Conservation (phyloP, 2,113 vertebrate genomes). For the Hystrix brachyura region DNA sequence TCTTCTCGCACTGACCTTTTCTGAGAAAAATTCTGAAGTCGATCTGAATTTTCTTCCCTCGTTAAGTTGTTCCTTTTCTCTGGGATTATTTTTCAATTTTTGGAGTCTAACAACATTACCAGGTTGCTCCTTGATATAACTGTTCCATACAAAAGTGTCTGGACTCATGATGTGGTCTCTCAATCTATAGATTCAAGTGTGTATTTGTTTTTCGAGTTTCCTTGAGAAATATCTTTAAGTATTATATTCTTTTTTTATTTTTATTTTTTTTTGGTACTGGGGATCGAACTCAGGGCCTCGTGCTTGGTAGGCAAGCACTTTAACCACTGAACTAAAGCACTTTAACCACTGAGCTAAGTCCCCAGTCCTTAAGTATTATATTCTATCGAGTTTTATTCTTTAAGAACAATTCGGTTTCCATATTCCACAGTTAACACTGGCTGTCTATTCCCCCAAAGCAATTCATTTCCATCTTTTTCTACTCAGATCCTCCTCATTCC, state of each 20-base stretch:
- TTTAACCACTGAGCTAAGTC: too few species aligned
- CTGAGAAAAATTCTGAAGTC: background rate
- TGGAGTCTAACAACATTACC: background rate
- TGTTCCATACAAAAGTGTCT: background rate
- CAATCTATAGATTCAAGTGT: slow-evolving; percentile 6
- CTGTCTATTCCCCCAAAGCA: background rate
- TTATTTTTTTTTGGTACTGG: too few species aligned
- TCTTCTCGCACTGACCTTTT: slow-evolving; percentile 12
- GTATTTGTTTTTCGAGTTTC: slow-evolving; percentile 53
- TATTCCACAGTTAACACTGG: background rate
- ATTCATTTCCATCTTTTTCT: slow-evolving; percentile 42
- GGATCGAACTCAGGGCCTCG: too few species aligned
- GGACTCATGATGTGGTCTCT: background rate
- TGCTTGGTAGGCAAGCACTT: too few species aligned
- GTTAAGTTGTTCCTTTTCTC: background rate
- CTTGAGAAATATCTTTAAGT: slow-evolving; percentile 31
- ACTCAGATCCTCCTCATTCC: background rate
- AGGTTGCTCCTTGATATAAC: background rate
- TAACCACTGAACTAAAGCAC: too few species aligned
- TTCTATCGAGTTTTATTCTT: slow-evolving; percentile 31
- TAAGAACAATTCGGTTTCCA: background rate
- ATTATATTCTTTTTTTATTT: background rate
- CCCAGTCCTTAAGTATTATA: background rate
- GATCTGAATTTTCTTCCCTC: background rate
- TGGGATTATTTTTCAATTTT: background rate